phyloP scores from a whole-genome alignment of 2,797 vertebrate species.

The Aselliscus stoliczkanus region DNA sequence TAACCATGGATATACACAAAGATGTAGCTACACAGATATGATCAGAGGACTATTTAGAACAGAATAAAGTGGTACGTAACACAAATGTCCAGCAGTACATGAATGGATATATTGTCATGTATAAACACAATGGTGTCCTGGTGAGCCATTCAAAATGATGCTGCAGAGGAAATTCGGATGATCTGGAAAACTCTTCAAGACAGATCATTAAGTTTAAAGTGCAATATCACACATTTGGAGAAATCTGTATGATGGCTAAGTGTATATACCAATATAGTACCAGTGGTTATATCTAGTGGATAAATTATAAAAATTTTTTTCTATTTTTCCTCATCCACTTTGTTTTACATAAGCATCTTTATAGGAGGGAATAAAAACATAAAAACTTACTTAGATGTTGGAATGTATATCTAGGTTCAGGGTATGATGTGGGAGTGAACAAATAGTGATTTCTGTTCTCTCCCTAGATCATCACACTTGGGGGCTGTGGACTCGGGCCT shows the following conservation, averaged over 20 bases:
- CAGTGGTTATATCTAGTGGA: neutral
- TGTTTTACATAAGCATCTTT: neutral
- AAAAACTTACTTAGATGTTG: neutral
- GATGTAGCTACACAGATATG: neutral
- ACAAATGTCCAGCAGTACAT: neutral
- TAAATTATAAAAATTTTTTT: neutral
- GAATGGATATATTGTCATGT: neutral
- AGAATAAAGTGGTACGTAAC: neutral
- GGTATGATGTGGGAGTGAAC: neutral
- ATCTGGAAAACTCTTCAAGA: neutral
- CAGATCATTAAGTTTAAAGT: neutral
- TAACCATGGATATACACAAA: neutral
- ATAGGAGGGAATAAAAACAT: neutral
- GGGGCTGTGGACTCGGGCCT: neutral
- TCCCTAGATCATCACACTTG: no score
- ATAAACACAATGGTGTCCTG: neutral
- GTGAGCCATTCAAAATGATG: neutral
- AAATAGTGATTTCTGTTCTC: neutral
- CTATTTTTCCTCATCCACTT: neutral
- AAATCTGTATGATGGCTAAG: neutral
- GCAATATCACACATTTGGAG: neutral
- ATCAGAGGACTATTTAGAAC: neutral
- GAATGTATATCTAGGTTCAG: neutral
- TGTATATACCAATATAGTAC: neutral
- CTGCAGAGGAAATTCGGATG: neutral